Evolutionary conservation across 2,113 vertebrate genomes (phyloP), one percentile per base, ranked within the genome.

Genomic region (Coptodon rendalli): DNA sequence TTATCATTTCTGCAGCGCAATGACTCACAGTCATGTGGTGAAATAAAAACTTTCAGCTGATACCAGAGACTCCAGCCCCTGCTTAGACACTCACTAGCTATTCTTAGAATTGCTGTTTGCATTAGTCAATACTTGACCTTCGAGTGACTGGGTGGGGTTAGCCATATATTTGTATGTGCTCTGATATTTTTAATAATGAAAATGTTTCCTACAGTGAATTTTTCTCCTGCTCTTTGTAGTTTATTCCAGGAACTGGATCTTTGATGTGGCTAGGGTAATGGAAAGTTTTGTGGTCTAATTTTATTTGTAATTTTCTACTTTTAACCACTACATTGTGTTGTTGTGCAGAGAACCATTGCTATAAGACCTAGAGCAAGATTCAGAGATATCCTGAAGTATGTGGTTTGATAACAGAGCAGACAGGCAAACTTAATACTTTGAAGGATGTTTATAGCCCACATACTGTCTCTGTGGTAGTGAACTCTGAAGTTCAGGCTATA

Each of bases 311-410:
- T 16, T 71, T 27, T 71, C 66, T 38, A 43, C 66, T 71, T 71
- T 16, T 71, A 71, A 43, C 8, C 66, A 6, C 22, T 4, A 43
- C 66, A 45, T 9, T 45, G 7, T 14, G 5, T 43, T 0, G 38
- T 71, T 0, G 38, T 43, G n/a, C 22, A 43, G 12, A 24, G 66
- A 71, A 43, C 5, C 13, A 1, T 9, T 9, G 38, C 66, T 43
- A 2, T 10, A 6, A 71, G 36, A 43, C n/a, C 0, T 14, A 24
- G 13, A 45, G 5, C 0, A 14, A 71, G 38, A 43, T 43, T 71
- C 7, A 71, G 66, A 43, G n/a, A 71, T 43, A 43, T 71, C 38
- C 1, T 71, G 0, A 43, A 71, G 66, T 24, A 71, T 71, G n/a
- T 8, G 36, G 36, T 68, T 40, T 40, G 36, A 68, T 40, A 40